Evolutionary conservation across 2,113 vertebrate species (phyloP).

Genomic region (Crocuta crocuta): DNA sequence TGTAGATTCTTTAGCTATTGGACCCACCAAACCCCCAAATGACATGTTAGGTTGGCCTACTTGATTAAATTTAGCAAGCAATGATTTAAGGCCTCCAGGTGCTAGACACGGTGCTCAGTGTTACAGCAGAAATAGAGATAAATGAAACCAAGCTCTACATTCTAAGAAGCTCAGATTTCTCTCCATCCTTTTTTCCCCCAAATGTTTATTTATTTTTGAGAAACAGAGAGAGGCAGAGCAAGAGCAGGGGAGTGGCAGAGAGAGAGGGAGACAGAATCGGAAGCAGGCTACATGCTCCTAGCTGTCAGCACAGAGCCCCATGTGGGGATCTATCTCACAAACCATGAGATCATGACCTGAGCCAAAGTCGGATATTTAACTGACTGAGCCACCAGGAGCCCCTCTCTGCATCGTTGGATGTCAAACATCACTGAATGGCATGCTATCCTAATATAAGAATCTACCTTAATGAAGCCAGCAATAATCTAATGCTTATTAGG

Average conservation of each 20-base stretch:
- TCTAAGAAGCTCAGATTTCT: neutral
- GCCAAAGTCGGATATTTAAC: too few species aligned
- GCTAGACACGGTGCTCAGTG: neutral
- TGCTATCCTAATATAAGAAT: neutral
- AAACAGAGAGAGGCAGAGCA: too few species aligned
- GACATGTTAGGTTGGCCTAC: neutral
- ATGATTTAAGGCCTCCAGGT: neutral
- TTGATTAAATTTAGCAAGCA: slow-evolving; percentile 8
- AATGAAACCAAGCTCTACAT: slow-evolving; percentile 14
- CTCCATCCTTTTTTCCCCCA: neutral
- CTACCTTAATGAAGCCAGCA: neutral
- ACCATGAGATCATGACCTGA: too few species aligned
- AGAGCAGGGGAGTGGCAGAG: too few species aligned
- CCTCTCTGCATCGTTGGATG: neutral
- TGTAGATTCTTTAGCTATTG: neutral
- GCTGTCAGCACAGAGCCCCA: too few species aligned
- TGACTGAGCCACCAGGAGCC: too few species aligned
- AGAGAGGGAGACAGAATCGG: too few species aligned
- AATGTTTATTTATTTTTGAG: too few species aligned
- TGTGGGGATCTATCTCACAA: too few species aligned
- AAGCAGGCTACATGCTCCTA: too few species aligned
- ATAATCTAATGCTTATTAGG: neutral
- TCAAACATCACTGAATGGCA: neutral
- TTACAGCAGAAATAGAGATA: slow-evolving; percentile 7
- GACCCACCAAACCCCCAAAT: neutral